Base-by-base conservation (phyloP, 1,140 invertebrate genomes). In the Halictus rubicundus region DNA sequence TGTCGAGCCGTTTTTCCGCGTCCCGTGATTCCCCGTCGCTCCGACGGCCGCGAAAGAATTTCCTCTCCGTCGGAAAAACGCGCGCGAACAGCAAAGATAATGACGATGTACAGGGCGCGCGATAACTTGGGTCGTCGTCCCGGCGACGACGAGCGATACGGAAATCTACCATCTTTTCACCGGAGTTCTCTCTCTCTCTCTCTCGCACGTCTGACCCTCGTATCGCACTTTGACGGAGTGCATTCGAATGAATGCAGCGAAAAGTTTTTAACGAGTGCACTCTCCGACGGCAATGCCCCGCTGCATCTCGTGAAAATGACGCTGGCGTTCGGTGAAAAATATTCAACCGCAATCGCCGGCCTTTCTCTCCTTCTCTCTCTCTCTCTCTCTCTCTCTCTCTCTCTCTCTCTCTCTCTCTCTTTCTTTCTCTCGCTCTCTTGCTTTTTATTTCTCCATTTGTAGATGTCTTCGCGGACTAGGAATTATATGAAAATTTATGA, bases 201-300 rank as follows among this genome's bases (percentile, higher is more conserved):
- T n/a, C n/a, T n/a, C n/a, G n/a, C n/a, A 4, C 21, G 63, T 72
- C 69, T 73, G 78, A 79, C 71, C 71, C 78, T 66, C 42, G 70
- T 61, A 42, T 66, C 32, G 61, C 63, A 74, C 70, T 79, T 73
- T 79, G 78, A 74, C 71, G 63, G 39, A 79, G 70, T 79, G 78
- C 71, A 52, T 68, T 66, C 78, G 63, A 68, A 73, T 79, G 78
- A 79, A 79, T 74, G 37, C 42, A 42, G 78, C 42, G 71, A 68
- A 79, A 74, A 79, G 70, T 73, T 79, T 78, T 78, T 73, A 79
- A 73, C 78, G 78, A 79, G 78, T 66, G 71, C 78, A 73, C 71
- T 74, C 60, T 66, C 37, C 68, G 16, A 27, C 68, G 54, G 76
- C 69, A 63, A 64, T 54, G 76, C 60, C 52, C 49, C 23, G 63